phyloP scores from a whole-genome alignment of 2,888 invertebrate species.

The Sinodicranocentrus sp. region DNA sequence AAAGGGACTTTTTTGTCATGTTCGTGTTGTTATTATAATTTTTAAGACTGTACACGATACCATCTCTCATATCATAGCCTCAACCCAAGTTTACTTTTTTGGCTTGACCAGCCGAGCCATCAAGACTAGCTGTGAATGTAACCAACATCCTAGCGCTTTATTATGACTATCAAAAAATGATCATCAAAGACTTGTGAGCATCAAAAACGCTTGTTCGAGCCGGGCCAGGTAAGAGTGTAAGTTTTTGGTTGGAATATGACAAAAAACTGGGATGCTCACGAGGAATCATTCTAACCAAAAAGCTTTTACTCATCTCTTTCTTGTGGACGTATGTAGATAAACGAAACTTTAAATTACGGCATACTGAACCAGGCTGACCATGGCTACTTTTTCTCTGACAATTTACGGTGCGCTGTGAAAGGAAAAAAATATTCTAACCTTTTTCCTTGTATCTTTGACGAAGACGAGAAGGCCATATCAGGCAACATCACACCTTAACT shows the following conservation, averaged over 20 bases:
- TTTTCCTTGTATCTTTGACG: too few relatives aligned
- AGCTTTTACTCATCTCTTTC: not conserved
- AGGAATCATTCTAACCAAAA: slow-evolving; percentile 1
- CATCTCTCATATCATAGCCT: slow-evolving; percentile 17
- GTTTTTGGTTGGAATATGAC: slow-evolving; percentile 1
- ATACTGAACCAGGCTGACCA: slow-evolving; percentile 28
- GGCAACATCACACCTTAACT: too few relatives aligned
- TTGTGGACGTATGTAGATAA: not conserved
- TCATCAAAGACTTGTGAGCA: slow-evolving; percentile 1
- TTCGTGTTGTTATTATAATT: slow-evolving; percentile 58
- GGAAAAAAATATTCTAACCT: not conserved
- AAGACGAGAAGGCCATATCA: too few relatives aligned
- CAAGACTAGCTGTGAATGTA: slow-evolving; percentile 14
- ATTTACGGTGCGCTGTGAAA: not conserved
- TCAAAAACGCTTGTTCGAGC: not conserved
- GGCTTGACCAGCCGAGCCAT: slow-evolving; percentile 33
- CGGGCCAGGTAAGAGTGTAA: not conserved
- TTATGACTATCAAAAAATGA: slow-evolving; percentile 8
- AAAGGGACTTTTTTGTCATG: slow-evolving; percentile 50
- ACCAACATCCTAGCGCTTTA: slow-evolving; percentile 24
- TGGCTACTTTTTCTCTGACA: slow-evolving; percentile 19
- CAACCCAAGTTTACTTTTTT: slow-evolving; percentile 12
- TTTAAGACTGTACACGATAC: slow-evolving; percentile 42
- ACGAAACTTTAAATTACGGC: not conserved
- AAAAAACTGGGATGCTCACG: slow-evolving; percentile 23